Evolutionary conservation across 1,140 invertebrate species (phyloP), one percentile per base, ranked within the genome.

Genomic region (Amyelois transitella): DNA sequence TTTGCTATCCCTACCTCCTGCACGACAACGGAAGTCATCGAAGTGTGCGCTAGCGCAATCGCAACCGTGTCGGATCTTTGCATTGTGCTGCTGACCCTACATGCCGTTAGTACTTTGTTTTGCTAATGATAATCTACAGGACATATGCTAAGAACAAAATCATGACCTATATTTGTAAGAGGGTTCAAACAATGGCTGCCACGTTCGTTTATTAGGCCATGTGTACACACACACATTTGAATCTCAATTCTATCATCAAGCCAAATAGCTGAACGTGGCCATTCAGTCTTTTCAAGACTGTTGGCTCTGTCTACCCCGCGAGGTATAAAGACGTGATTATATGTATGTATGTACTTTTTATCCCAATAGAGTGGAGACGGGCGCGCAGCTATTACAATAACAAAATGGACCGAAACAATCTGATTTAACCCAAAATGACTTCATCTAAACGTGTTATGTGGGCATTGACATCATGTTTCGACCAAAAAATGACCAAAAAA

Each of bases 1-100:
- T 62, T 57, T 75, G 62, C 67, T 50, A 10, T 55, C 72, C 1
- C 52, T 79, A 71, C 65, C 17, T 3, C 48, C n/a, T 43, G 18
- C 45, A 38, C 59, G 72, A 72, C 72, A 77, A 62, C 79, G 77
- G 79, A 82, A 78, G 79, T 75, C 67, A 74, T 48, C 71, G 57
- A 62, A 68, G 75, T 75, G 72, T 72, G 60, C 52, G 52, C 62
- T 82, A 77, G 61, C 75, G 72, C 72, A 78, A 77, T 60, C 75
- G 72, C 72, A 78, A 82, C 53, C 49, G 56, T 45, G 58, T 14
- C 61, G 58, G 66, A 64, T 74, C 63, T 59, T 43, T 50, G 62
- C 67, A 72, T 81, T 81, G 75, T 81, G 51, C 25, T 64, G 62
- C 69, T 56, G 64, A 72, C 69, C 61, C 53, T 72, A 69, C 66